Evolutionary conservation across 2,113 vertebrate species (phyloP), one percentile per base, ranked within the genome.

Genomic region (Mustela nigripes): DNA sequence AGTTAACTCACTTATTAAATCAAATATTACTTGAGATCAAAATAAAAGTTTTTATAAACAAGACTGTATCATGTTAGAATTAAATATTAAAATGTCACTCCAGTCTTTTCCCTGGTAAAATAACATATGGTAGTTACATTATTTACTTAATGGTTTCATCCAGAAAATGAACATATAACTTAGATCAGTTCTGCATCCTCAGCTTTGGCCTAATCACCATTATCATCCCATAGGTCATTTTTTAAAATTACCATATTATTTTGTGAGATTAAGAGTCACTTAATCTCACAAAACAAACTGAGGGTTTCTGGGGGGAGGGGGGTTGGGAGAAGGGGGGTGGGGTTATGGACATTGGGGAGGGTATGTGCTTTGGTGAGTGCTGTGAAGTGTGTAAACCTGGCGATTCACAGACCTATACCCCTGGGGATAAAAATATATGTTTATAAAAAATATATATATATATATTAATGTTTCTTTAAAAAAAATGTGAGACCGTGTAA

Each of bases 11-110:
- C 22, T 83, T 96, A 76, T 90, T 86, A 90, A 87, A 79, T 78
- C 31, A 89, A 95, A 93, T 60, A 91, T 80, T 95, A 78, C 12
- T 67, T 93, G 45, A 92, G 67, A 80, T 87, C 3, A 93, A 98
- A 94, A 73, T 82, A 78, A 36, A 84, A 60, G 5, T 18, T 91
- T 85, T 84, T 78, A 92, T 71, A 78, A 89, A 58, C 7, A 88
- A 91, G 24, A 91, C 18, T 78, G 16, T 71, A 85, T 90, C 11
- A 86, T 22, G 21, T 88, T 56, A 78, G 6, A 91, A 63, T 80
- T 94, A 96, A 67, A 90, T 80, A 83, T 69, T 93, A 7, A 18
- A 95, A 83, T 89, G 36, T 58, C 6, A 91, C 67, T 94, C 26
- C 42, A 0, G 3, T 96, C 16, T 60, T 24, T 89, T 95, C 2